Percentiles rank a stretch among this genome's conserved stretches.
Evolutionary conservation across 1,140 invertebrate species (phyloP).

Genomic region (Hyles vespertilio): DNA sequence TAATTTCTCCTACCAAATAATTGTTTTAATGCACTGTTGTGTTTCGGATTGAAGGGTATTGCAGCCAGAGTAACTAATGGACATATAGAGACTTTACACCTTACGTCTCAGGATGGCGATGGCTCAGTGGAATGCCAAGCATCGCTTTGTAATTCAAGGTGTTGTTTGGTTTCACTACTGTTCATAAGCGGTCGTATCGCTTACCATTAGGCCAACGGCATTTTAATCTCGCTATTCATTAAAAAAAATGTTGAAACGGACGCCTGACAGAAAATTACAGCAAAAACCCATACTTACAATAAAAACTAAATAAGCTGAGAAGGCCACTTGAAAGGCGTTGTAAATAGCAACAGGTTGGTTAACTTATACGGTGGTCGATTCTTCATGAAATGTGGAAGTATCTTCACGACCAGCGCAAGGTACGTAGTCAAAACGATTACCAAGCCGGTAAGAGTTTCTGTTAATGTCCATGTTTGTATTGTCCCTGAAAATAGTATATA

Average conservation of each 20-base stretch:
- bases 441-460: slow-evolving; percentile 33
- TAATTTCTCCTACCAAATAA: too few relatives aligned
- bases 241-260: slow-evolving; percentile 2
- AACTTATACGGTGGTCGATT: slow-evolving; percentile 80
- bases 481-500: slow-evolving; percentile 13
- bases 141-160: too few relatives aligned
- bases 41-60: too few relatives aligned
- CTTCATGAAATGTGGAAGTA: slow-evolving; percentile 83
- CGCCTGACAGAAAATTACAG: slow-evolving; percentile 18
- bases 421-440: slow-evolving; percentile 76
- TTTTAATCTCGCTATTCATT: too few relatives aligned
- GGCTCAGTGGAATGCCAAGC: too few relatives aligned
- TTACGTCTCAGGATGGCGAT: too few relatives aligned
- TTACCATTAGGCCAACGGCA: too few relatives aligned
- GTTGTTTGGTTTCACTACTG: too few relatives aligned
- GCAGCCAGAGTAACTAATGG: too few relatives aligned
- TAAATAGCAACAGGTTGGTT: slow-evolving; percentile 80
- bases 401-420: slow-evolving; percentile 78
- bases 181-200: too few relatives aligned
- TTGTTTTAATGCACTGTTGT: too few relatives aligned
- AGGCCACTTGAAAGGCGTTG: slow-evolving; percentile 82
- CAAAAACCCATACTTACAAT: slow-evolving; percentile 69
- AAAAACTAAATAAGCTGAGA: slow-evolving; percentile 79
- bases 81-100: too few relatives aligned
- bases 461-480: slow-evolving; percentile 41